Conservation (phyloP, 2,113 vertebrate species). For the Pteropus alecto region DNA sequence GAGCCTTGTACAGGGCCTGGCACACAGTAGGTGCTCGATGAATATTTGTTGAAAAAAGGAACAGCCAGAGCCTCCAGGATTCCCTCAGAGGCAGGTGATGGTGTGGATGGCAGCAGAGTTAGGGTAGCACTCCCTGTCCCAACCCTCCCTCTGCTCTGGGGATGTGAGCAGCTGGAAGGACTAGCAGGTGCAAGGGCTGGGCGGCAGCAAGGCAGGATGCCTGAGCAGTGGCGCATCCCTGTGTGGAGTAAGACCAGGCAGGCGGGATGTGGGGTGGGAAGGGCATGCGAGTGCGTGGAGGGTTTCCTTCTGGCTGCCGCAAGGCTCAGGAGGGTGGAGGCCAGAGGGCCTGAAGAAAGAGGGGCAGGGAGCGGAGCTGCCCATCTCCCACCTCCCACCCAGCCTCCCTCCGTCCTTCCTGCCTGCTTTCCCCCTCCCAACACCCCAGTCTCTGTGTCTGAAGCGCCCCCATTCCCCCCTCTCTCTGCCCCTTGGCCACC, state of each 20-base stretch:
- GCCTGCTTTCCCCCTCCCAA: rapidly evolving
- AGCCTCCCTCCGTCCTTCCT: neutral
- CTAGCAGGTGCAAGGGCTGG: neutral
- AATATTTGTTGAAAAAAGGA: neutral
- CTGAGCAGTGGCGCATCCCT: neutral
- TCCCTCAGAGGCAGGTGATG: neutral
- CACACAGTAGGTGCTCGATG: neutral
- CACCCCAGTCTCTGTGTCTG: neutral
- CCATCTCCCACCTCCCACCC: neutral
- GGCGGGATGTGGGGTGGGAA: neutral
- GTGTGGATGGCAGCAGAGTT: too few relatives aligned
- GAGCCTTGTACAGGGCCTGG: neutral
- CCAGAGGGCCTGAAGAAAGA: neutral
- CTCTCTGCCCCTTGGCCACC: neutral
- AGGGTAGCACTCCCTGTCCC: neutral
- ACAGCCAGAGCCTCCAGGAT: too few relatives aligned
- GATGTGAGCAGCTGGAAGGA: neutral
- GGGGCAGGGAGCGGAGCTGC: rapidly evolving
- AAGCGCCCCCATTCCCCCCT: neutral
- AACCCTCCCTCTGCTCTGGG: neutral
- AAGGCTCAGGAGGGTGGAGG: neutral
- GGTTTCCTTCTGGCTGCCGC: neutral
- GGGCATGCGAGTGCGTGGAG: rapidly evolving
- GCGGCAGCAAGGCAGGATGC: neutral
- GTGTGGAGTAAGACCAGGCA: too few relatives aligned